These are phyloP conservation scores for Leucosticte australis DNA, from an alignment of 2,113 vertebrate species.

Conservation along the genomic window DNA sequence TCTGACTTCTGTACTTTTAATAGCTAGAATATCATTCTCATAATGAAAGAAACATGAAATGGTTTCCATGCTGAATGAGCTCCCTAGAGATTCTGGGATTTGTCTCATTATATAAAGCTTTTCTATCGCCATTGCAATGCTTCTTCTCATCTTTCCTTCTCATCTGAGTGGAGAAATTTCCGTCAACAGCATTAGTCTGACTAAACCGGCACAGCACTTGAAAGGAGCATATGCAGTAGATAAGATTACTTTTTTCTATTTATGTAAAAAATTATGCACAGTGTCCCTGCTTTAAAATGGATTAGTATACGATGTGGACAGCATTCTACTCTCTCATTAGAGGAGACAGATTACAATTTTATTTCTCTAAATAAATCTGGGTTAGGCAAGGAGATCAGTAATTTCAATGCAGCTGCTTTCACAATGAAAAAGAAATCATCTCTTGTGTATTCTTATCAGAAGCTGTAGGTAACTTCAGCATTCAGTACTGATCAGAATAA, in stretches of 20 bases:
- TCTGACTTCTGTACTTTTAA: constrained; percentile 65
- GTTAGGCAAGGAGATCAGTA: constrained; percentile 50
- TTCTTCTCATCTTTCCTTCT: constrained; percentile 72
- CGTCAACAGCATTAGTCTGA: constrained; percentile 66
- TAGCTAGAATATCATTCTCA: constrained; percentile 53
- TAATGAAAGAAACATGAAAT: constrained; percentile 74
- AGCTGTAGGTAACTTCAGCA: constrained; percentile 40
- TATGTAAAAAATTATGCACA: constrained; percentile 68
- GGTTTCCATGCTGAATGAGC: constrained; percentile 62
- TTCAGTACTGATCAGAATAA: constrained; percentile 35
- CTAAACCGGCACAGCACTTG: constrained; percentile 49
- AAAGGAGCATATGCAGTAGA: constrained; percentile 44
- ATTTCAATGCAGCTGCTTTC: constrained; percentile 64
- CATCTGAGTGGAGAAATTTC: constrained; percentile 68
- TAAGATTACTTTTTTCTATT: constrained; percentile 71
- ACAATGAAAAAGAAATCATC: constrained; percentile 48
- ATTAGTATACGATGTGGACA: constrained; percentile 51
- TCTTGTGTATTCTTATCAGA: constrained; percentile 64
- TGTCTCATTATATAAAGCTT: constrained; percentile 75
- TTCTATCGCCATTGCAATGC: constrained; percentile 53
- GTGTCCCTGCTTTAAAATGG: constrained; percentile 60
- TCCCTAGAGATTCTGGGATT: constrained; percentile 71
- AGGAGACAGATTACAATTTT: constrained; percentile 61
- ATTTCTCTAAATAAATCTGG: constrained; percentile 64
- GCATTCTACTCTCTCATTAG: constrained; percentile 68